Evolutionary conservation across 2,797 vertebrate genomes (phyloP).

Genomic region (Typhlichthys eigenmanni): DNA sequence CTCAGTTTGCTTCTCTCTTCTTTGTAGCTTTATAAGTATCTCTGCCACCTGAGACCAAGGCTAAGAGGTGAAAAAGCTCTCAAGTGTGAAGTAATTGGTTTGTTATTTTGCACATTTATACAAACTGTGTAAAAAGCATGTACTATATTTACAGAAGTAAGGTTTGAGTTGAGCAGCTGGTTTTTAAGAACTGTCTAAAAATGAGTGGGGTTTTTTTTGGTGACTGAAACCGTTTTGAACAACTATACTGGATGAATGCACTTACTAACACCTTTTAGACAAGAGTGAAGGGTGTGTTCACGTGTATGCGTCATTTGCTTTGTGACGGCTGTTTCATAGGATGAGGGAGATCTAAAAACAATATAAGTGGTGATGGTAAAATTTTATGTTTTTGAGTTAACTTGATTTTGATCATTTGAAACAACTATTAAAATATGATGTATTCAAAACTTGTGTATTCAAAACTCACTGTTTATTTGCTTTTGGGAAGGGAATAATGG

Average conservation of each 20-base stretch:
- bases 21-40: slow-evolving; percentile 27
- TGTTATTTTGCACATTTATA: slow-evolving; percentile 29
- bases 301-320: slow-evolving; percentile 37
- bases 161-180: slow-evolving; percentile 10
- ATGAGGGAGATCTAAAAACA: slow-evolving; percentile 47
- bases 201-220: slow-evolving; percentile 35
- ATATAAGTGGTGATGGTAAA: slow-evolving; percentile 40
- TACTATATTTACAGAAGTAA: slow-evolving; percentile 12
- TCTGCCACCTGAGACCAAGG: slow-evolving; percentile 49
- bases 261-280: slow-evolving; percentile 25
- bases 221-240: slow-evolving; percentile 43
- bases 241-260: slow-evolving; percentile 36
- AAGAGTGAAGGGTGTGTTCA: slow-evolving; percentile 30
- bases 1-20: background rate
- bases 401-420: slow-evolving; percentile 59
- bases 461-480: background rate
- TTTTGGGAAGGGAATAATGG: background rate
- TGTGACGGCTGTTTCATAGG: slow-evolving; percentile 48
- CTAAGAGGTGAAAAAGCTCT: slow-evolving; percentile 36
- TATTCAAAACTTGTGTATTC: slow-evolving; percentile 28
- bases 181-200: slow-evolving; percentile 9
- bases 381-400: slow-evolving; percentile 58
- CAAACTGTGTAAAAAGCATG: slow-evolving; percentile 8
- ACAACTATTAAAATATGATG: slow-evolving; percentile 68
- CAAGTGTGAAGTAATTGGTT: slow-evolving; percentile 22